phyloP scores from a whole-genome alignment of 2,113 vertebrate genomes.

The Neofelis nebulosa region DNA sequence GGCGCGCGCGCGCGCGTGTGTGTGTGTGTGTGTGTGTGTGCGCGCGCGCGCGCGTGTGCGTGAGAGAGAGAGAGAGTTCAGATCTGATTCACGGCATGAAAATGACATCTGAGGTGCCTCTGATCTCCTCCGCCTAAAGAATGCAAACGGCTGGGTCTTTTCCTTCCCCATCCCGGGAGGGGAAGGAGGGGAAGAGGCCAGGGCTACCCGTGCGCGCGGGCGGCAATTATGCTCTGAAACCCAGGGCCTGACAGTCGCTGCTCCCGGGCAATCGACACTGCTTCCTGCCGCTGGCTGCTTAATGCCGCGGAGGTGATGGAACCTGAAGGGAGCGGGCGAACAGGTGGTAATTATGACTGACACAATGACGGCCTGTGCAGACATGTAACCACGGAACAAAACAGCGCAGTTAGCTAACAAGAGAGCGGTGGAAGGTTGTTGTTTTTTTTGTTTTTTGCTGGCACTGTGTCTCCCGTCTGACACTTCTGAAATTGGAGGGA shows the following conservation, averaged over 20 bases:
- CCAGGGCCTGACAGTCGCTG: conserved; percentile 80
- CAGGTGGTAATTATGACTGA: conserved; percentile 90
- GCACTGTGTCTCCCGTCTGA: conserved; percentile 82
- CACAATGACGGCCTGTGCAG: conserved; percentile 85
- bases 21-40: too few relatives aligned
- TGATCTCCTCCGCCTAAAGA: conserved; percentile 60
- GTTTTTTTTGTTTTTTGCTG: conserved; percentile 55
- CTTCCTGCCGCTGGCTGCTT: conserved; percentile 86
- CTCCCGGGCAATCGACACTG: conserved; percentile 80
- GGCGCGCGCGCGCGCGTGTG: neutral
- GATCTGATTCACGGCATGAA: conserved; percentile 28
- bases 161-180: neutral
- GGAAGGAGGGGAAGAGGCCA: neutral
- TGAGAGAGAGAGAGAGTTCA: neutral
- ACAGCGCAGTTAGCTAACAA: conserved; percentile 84
- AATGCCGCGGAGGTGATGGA: conserved; percentile 84
- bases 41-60: accelerated
- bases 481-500: conserved; percentile 82
- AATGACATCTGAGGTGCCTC: conserved; percentile 45
- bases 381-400: conserved; percentile 83
- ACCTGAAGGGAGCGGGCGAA: conserved; percentile 84
- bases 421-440: conserved; percentile 72
- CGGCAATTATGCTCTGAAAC: conserved; percentile 84
- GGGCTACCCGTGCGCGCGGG: conserved; percentile 76
- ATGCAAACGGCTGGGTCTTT: neutral